A percentile compares a stretch with the other conserved stretches of the same genome.
Conservation (phyloP, 2,888 invertebrate genomes). For the Graphium colonna region DNA sequence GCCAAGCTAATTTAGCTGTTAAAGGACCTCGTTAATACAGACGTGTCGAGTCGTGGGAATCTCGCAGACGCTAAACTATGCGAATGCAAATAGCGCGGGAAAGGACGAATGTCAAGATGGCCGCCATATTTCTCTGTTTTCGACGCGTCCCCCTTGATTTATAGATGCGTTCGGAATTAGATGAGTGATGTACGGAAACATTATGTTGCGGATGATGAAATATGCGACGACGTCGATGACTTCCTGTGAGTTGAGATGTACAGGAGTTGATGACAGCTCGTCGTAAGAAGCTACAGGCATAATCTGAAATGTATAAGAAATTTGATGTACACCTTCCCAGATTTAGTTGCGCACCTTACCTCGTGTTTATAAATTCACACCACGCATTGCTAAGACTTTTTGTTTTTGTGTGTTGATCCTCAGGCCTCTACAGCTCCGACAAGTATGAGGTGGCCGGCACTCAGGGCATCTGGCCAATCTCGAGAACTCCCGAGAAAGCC, state of each 20-base stretch:
- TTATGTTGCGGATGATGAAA: slow-evolving; percentile 5
- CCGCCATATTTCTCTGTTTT: slow-evolving; percentile 42
- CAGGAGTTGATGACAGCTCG: not conserved
- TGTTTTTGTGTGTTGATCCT: no score
- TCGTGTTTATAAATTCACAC: no score
- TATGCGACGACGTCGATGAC: slow-evolving; percentile 3
- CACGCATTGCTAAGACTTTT: no score
- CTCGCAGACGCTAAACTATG: slow-evolving; percentile 30
- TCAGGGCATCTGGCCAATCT: no score
- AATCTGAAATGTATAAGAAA: no score
- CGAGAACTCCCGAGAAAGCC: no score
- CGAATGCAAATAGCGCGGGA: slow-evolving; percentile 56
- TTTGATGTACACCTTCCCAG: not conserved
- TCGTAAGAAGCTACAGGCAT: no score
- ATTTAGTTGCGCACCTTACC: no score
- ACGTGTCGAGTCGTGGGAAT: slow-evolving; percentile 42
- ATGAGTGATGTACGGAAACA: slow-evolving; percentile 13
- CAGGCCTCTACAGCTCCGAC: no score
- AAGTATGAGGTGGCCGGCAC: no score
- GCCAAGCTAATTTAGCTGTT: slow-evolving; percentile 27
- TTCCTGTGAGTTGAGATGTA: slow-evolving; percentile 1
- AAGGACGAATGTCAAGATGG: slow-evolving; percentile 45
- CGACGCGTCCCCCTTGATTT: not conserved
- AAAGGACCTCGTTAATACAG: slow-evolving; percentile 18
- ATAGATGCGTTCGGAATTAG: slow-evolving; percentile 23